A percentile compares a stretch with the other conserved stretches of the same genome.
These are phyloP conservation scores for Xenopus petersii DNA, from an alignment of 2,797 vertebrate species.

Conservation along the genomic window DNA sequence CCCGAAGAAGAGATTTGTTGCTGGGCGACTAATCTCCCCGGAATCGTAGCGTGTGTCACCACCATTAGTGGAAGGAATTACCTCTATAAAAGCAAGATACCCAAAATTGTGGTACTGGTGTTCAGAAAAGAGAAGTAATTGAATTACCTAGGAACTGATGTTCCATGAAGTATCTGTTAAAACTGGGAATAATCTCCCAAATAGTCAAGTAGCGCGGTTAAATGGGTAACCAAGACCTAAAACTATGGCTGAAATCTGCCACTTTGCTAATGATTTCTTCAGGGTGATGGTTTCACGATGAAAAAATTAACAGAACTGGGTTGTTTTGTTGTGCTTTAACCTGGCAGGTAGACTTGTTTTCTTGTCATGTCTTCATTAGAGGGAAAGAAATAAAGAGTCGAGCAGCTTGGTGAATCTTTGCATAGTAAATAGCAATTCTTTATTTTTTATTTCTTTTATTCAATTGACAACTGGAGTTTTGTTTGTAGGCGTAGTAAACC, in stretches of 20 bases:
- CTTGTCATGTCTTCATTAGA: neutral
- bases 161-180: neutral
- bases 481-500: too few species aligned
- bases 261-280: conserved; percentile 74
- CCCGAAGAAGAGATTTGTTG: too few species aligned
- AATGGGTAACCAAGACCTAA: neutral
- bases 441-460: too few species aligned
- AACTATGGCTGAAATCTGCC: conserved; percentile 53
- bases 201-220: neutral
- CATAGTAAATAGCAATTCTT: too few species aligned
- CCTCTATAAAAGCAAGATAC: too few species aligned
- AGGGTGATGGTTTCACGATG: conserved; percentile 69
- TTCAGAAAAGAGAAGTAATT: too few species aligned
- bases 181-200: neutral
- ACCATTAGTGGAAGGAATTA: too few species aligned
- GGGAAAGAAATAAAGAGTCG: neutral
- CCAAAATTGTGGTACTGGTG: too few species aligned
- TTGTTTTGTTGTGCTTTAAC: neutral
- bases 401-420: too few species aligned
- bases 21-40: too few species aligned
- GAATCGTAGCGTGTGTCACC: too few species aligned
- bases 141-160: neutral
- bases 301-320: conserved; percentile 72
- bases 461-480: too few species aligned
- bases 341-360: conserved; percentile 13